Percentiles rank a stretch among this genome's conserved stretches.
These are phyloP conservation scores for Megamerina dolium DNA, from an alignment of 2,888 invertebrate species.

Conservation along the genomic window DNA sequence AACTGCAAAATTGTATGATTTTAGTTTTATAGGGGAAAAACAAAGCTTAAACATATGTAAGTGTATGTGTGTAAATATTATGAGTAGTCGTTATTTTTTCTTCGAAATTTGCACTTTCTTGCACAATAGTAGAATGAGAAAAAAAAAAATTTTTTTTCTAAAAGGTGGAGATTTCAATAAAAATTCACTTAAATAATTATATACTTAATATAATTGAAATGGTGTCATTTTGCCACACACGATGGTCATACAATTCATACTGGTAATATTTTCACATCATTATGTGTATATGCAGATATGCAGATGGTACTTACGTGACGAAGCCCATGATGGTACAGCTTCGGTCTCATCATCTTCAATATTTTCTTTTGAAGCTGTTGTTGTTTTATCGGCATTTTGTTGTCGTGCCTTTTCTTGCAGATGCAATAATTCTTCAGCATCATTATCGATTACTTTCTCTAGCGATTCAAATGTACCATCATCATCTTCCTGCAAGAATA, in stretches of 20 bases:
- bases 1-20: slow-evolving; percentile 62
- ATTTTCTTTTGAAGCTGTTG: slow-evolving; percentile 25
- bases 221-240: not conserved
- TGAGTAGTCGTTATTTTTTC: slow-evolving; percentile 1
- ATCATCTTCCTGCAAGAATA: slow-evolving; percentile 33
- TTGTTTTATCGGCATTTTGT: slow-evolving; percentile 28
- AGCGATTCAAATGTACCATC: slow-evolving; percentile 43
- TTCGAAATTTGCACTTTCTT: slow-evolving; percentile 44
- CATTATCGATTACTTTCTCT: slow-evolving; percentile 46
- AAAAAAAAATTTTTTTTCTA: too few species aligned
- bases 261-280: too few species aligned
- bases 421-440: slow-evolving; percentile 36
- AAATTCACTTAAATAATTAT: not conserved
- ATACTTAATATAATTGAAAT: not conserved
- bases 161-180: slow-evolving; percentile 22
- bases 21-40: too few species aligned
- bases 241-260: not conserved
- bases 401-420: slow-evolving; percentile 37
- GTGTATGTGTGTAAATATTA: too few species aligned
- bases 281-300: too few species aligned
- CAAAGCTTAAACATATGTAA: too few species aligned
- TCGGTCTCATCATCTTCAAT: slow-evolving; percentile 22
- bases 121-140: slow-evolving; percentile 24
- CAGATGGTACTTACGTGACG: slow-evolving; percentile 45
- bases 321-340: slow-evolving; percentile 35